Conservation (phyloP, 2,113 vertebrate species). For the Petrocephalus microphthalmus region DNA sequence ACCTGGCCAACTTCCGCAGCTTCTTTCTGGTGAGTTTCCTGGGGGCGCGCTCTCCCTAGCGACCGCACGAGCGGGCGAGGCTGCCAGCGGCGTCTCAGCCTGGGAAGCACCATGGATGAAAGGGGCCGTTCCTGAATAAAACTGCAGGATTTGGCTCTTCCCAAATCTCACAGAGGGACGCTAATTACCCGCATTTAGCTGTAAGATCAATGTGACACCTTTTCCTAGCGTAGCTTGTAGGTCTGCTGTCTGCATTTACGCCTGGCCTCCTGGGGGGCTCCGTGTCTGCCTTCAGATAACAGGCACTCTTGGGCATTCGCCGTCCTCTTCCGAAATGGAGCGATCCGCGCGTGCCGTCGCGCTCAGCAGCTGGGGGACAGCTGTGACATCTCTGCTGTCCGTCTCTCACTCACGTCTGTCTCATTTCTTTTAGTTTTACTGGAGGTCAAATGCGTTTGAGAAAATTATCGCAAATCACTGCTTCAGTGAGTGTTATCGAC, state of each 20-base stretch:
- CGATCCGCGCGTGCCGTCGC: too few species aligned
- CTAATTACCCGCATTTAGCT: neutral
- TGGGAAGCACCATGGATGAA: neutral
- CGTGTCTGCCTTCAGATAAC: neutral
- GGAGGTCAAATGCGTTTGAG: neutral
- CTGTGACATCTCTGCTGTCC: neutral
- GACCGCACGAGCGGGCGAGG: neutral
- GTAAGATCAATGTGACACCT: neutral
- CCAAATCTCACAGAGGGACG: neutral
- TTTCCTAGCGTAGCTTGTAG: neutral
- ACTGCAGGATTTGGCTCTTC: neutral
- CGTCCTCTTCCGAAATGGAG: neutral
- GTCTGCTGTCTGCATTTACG: neutral
- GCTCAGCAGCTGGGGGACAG: too few species aligned
- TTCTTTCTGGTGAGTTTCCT: slow-evolving; percentile 83
- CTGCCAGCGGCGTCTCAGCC: neutral
- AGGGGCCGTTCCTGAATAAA: neutral
- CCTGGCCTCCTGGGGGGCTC: neutral
- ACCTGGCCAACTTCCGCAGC: slow-evolving; percentile 80
- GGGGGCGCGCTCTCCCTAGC: neutral
- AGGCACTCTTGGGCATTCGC: neutral
- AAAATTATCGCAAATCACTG: neutral
- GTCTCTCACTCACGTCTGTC: neutral
- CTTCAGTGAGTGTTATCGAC: neutral
- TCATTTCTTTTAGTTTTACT: neutral